phyloP scores from a whole-genome alignment of 1,140 invertebrate genomes.

The Drosophila insularis region DNA sequence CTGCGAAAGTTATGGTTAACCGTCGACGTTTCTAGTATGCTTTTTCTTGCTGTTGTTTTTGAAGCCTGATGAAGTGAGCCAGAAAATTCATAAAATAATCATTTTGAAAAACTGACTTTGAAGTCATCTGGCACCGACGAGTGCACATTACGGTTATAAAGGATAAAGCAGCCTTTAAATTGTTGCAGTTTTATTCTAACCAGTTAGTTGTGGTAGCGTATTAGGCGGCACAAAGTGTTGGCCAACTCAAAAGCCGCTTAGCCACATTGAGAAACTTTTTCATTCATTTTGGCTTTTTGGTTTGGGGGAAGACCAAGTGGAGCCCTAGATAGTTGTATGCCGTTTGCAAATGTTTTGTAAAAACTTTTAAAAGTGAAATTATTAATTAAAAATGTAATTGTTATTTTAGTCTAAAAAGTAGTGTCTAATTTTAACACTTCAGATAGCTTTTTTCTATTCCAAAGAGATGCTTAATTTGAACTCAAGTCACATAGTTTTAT shows the following conservation, averaged over 20 bases:
- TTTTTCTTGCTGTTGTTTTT: background rate
- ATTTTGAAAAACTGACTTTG: slow-evolving; percentile 39
- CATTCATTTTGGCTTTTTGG: background rate
- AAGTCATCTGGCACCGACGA: slow-evolving; percentile 19
- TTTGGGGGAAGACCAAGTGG: no score
- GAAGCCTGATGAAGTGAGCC: slow-evolving; percentile 38
- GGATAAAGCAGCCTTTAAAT: background rate
- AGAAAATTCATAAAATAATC: slow-evolving; percentile 50
- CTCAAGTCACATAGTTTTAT: no score
- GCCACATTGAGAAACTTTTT: slow-evolving; percentile 19
- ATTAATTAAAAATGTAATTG: no score
- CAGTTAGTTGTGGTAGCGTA: background rate
- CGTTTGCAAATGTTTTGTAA: no score
- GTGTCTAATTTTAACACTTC: no score
- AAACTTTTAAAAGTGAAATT: no score
- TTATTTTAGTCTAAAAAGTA: no score
- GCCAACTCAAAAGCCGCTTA: slow-evolving; percentile 14
- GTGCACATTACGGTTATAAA: background rate
- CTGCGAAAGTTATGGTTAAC: slow-evolving; percentile 33
- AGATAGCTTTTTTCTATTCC: no score
- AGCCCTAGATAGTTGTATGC: no score
- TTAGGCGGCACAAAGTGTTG: background rate
- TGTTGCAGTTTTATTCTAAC: background rate
- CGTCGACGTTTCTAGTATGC: slow-evolving; percentile 31
- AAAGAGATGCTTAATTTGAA: no score